Percentiles rank a stretch among this genome's conserved stretches.
Evolutionary conservation across 2,888 invertebrate genomes (phyloP).

Genomic region (Encarsia formosa): DNA sequence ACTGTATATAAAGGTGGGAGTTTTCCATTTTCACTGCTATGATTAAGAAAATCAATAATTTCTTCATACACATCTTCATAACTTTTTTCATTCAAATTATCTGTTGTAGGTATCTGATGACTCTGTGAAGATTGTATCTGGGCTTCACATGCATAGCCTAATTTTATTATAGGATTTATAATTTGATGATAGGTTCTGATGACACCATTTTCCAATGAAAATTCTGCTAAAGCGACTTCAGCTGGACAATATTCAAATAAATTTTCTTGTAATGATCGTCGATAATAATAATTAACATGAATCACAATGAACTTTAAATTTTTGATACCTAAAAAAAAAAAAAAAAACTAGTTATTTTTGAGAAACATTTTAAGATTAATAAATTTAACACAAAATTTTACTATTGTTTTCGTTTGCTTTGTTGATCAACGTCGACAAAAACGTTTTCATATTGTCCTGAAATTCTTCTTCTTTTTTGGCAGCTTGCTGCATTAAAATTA

Average conservation of each 20-base stretch:
- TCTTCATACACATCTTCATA: slow-evolving; percentile 47
- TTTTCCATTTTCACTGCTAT: slow-evolving; percentile 12
- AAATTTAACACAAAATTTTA: slow-evolving; percentile 11
- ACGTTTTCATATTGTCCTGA: slow-evolving; percentile 31
- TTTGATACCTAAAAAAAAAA: slow-evolving; percentile 31
- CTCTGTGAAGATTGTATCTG: slow-evolving; percentile 48
- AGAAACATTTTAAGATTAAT: not conserved
- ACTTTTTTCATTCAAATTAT: slow-evolving; percentile 36
- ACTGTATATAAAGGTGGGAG: not conserved
- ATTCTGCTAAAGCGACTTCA: slow-evolving; percentile 54
- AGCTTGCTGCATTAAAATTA: slow-evolving; percentile 31
- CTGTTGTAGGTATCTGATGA: slow-evolving; percentile 52
- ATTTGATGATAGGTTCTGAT: slow-evolving; percentile 43
- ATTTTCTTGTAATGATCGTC: slow-evolving; percentile 23
- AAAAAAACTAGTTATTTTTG: not conserved
- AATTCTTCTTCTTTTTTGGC: slow-evolving; percentile 14
- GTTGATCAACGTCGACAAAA: slow-evolving; percentile 31
- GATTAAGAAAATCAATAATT: slow-evolving; percentile 48
- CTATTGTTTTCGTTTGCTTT: slow-evolving; percentile 25
- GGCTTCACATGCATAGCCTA: slow-evolving; percentile 53
- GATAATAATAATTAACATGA: slow-evolving; percentile 46
- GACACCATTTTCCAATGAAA: slow-evolving; percentile 51
- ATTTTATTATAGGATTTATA: slow-evolving; percentile 46
- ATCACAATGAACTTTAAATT: slow-evolving; percentile 40
- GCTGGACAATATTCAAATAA: slow-evolving; percentile 51